phyloP scores from a whole-genome alignment of 2,888 invertebrate species.

The Rhyacophila evoluta region DNA sequence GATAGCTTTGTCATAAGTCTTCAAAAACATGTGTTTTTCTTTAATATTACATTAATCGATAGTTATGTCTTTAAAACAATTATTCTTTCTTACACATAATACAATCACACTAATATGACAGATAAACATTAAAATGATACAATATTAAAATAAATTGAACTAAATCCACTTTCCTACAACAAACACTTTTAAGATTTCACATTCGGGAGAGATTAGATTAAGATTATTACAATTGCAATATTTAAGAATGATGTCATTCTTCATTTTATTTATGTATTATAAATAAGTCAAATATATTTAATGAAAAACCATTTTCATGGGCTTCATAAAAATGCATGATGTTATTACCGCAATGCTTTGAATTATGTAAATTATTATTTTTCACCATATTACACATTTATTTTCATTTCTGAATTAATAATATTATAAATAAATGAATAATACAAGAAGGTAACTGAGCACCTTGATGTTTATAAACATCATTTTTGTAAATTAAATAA shows the following conservation, averaged over 20 bases:
- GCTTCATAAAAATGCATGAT: constrained; percentile 12
- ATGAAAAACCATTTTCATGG: background rate
- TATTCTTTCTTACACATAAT: constrained; percentile 25
- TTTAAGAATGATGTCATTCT: background rate
- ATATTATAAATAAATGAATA: constrained; percentile 15
- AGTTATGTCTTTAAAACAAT: constrained; percentile 31
- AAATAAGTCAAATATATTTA: background rate
- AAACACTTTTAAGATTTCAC: background rate
- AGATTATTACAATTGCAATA: background rate
- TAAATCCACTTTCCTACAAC: constrained; percentile 4
- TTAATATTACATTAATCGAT: background rate
- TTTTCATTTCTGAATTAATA: background rate
- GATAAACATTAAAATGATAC: constrained; percentile 31
- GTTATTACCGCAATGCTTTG: constrained; percentile 3
- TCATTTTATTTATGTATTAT: background rate
- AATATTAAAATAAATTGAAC: constrained; percentile 37
- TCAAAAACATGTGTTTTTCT: constrained; percentile 33
- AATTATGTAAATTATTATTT: constrained; percentile 22
- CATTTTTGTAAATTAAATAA: too few relatives aligned
- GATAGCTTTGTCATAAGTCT: constrained; percentile 46
- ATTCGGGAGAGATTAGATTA: background rate
- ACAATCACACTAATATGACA: constrained; percentile 23
- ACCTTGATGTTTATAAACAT: background rate
- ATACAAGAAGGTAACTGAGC: background rate
- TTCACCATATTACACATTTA: background rate